Conservation (phyloP, 1,140 invertebrate species). For the Trachymyrmex cornetzi region DNA sequence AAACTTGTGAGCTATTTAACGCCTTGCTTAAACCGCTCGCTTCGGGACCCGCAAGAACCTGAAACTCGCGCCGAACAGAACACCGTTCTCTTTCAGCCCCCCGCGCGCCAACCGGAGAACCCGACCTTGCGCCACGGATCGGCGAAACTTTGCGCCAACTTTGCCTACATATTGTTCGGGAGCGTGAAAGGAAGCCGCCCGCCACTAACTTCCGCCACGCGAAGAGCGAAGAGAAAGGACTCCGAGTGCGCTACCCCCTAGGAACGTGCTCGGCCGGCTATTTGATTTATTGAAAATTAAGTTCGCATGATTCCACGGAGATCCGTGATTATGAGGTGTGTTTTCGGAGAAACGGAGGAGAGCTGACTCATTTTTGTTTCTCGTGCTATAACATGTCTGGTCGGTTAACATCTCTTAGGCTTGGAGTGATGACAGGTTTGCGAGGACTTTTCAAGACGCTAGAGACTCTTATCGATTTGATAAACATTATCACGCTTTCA, state of each 20-base stretch:
- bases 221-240: slow-evolving; percentile 56
- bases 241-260: slow-evolving; percentile 6
- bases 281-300: slow-evolving; percentile 62
- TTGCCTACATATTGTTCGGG: slow-evolving; percentile 77
- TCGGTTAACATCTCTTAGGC: not conserved
- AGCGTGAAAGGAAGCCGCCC: slow-evolving; percentile 77
- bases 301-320: slow-evolving; percentile 21
- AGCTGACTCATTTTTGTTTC: slow-evolving; percentile 23
- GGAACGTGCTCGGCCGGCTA: slow-evolving; percentile 30
- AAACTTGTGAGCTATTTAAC: slow-evolving; percentile 86
- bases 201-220: slow-evolving; percentile 64
- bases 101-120: slow-evolving; percentile 36
- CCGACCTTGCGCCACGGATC: slow-evolving; percentile 72
- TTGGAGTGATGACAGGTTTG: not conserved
- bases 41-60: slow-evolving; percentile 78
- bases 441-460: not conserved
- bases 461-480: slow-evolving; percentile 31
- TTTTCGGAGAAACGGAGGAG: not conserved
- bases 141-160: slow-evolving; percentile 80
- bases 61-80: slow-evolving; percentile 71
- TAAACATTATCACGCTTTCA: slow-evolving; percentile 39
- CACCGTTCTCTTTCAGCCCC: slow-evolving; percentile 69
- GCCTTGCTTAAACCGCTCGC: slow-evolving; percentile 80
- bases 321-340: slow-evolving; percentile 1
- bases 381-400: not conserved